Base-by-base conservation (phyloP, 2,113 vertebrate genomes). In the Helogale parvula region DNA sequence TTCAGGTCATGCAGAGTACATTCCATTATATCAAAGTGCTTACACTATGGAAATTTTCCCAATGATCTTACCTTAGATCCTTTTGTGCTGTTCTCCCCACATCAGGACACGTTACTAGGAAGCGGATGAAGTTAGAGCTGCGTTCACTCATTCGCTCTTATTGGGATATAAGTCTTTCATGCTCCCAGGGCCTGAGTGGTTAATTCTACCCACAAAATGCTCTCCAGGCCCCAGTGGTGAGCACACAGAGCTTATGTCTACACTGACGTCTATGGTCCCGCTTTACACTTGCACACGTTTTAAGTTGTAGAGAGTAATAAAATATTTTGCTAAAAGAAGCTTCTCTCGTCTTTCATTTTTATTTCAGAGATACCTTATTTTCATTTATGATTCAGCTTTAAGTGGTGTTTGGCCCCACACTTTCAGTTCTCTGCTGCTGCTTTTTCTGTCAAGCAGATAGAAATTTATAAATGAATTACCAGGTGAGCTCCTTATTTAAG, bases 401-500 rank as follows among this genome's bases (percentile, higher is more conserved):
- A 84, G 35, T 92, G n/a, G 33, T 45, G 54, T 97, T 97, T 96
- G 94, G 45, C n/a, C 12, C 29, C 72, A 88, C 90, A 52, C 71
- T 66, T 95, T 97, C 81, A 90, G 76, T 93, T 31, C 8, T 71
- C 15, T 74, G 69, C 21, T 88, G 71, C 82, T 38, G 27, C 27
- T 93, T 95, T 96, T 94, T 68, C 96, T 96, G 71, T 88, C 74
- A 97, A 94, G n/a, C 57, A 41, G 93, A 71, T 60, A 95, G 84
- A 97, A 94, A 96, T 88, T 93, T 96, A 88, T 96, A 92, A 95
- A 95, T 41, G 76, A 97, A 95, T 96, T 90, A 93, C 83, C 65
- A 94, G 57, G 80, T 88, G 21, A 90, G 23, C 38, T 83, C 52
- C 69, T 94, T 94, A 65, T 92, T 93, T 86, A 90, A 93, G 96